Percentiles rank a stretch among this genome's conserved stretches.
Conservation (phyloP, 2,888 invertebrate genomes). For the Metellina segmentata region DNA sequence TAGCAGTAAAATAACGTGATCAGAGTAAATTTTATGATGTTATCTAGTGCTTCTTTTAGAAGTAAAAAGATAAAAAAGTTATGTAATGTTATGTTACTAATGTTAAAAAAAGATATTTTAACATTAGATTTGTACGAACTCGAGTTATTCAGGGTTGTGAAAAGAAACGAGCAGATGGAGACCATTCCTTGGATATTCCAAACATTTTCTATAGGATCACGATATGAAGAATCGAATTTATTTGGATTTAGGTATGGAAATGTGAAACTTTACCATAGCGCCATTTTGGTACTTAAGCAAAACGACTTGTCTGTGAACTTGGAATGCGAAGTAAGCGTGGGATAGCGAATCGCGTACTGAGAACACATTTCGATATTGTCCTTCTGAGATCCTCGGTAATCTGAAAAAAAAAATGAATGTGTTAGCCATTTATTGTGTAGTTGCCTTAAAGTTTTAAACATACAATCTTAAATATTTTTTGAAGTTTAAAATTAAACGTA, state of each 20-base stretch:
- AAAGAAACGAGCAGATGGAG: too few species aligned
- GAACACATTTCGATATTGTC: constrained; percentile 23
- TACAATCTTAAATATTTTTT: not conserved
- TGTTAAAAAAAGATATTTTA: too few species aligned
- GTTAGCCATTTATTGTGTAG: not conserved
- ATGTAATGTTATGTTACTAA: too few species aligned
- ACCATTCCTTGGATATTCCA: not conserved
- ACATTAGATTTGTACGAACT: too few species aligned
- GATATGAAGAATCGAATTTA: not conserved
- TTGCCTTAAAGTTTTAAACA: not conserved
- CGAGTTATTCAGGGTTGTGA: too few species aligned
- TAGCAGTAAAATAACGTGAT: too few species aligned
- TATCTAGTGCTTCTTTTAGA: too few species aligned
- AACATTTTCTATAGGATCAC: too few species aligned
- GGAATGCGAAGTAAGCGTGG: not conserved
- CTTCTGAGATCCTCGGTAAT: too few species aligned
- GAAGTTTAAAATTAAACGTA: not conserved
- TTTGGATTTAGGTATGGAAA: not conserved
- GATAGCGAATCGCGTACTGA: not conserved
- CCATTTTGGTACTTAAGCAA: constrained; percentile 19
- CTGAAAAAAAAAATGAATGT: not conserved
- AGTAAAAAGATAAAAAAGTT: too few species aligned
- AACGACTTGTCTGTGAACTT: constrained; percentile 12
- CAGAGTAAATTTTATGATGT: too few species aligned
- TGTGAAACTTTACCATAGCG: not conserved